phyloP scores from a whole-genome alignment of 2,888 invertebrate genomes.

The Hemithea aestivaria region DNA sequence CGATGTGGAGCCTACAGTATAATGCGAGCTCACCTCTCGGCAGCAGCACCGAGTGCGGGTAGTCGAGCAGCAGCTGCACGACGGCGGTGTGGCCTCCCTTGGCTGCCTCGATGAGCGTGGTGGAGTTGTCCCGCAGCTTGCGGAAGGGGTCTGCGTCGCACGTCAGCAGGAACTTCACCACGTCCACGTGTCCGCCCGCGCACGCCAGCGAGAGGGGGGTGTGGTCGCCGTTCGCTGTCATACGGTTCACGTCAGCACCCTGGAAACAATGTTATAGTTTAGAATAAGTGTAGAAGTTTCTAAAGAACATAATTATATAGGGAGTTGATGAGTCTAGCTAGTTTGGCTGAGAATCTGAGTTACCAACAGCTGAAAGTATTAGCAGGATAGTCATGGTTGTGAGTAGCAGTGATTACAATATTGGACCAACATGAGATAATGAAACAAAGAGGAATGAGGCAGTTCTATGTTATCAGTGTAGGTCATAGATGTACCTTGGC shows the following conservation, averaged over 20 bases:
- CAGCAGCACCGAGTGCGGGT: constrained; percentile 91
- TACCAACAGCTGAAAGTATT: no score
- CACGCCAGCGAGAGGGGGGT: constrained; percentile 97
- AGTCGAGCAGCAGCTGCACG: constrained; percentile 96
- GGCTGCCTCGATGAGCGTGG: constrained; percentile 98
- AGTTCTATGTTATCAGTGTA: no score
- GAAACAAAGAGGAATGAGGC: no score
- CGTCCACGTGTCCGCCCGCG: constrained; percentile 96
- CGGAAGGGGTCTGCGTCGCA: constrained; percentile 97
- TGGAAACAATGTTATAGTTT: constrained; percentile 19
- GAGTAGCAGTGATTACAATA: no score
- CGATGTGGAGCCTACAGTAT: no score
- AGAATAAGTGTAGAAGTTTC: no score
- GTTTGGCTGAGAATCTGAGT: no score
- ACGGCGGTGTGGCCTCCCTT: constrained; percentile 98
- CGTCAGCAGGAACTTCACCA: constrained; percentile 94
- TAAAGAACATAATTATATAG: no score
- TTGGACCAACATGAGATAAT: no score
- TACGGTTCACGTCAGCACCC: constrained; percentile 76
- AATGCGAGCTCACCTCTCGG: constrained; percentile 71
- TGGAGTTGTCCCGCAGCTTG: constrained; percentile 98
- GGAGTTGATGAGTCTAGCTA: no score
- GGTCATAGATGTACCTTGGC: no score
- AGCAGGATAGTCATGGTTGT: no score
- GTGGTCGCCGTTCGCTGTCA: constrained; percentile 97